Evolutionary conservation across 2,113 vertebrate species (phyloP).

Genomic region (Petrocephalus zakoni): DNA sequence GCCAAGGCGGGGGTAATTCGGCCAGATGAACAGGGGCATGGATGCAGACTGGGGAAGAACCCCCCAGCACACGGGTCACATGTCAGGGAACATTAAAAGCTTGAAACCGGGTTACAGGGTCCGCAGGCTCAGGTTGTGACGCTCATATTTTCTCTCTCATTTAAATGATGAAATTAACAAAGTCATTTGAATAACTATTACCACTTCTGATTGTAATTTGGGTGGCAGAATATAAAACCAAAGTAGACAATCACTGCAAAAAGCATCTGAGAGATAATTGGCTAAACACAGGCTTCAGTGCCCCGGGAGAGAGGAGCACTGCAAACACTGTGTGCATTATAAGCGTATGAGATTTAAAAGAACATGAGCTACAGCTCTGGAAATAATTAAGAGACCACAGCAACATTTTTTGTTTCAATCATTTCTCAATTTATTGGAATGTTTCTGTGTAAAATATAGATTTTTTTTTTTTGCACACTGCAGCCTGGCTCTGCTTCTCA

Average conservation of each 20-base stretch:
- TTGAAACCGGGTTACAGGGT: too few relatives aligned
- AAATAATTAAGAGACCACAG: too few relatives aligned
- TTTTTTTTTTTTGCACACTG: too few relatives aligned
- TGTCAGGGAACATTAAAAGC: not conserved
- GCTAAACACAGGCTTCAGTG: not conserved
- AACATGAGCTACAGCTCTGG: not conserved
- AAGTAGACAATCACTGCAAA: not conserved
- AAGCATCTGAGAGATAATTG: not conserved
- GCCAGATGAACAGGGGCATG: not conserved
- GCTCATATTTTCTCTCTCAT: not conserved
- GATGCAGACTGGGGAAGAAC: not conserved
- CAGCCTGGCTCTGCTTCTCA: too few relatives aligned
- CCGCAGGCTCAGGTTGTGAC: not conserved
- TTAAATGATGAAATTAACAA: not conserved
- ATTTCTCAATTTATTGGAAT: too few relatives aligned
- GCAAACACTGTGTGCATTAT: not conserved
- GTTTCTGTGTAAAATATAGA: too few relatives aligned
- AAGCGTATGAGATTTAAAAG: not conserved
- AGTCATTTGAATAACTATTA: not conserved
- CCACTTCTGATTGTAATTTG: not conserved
- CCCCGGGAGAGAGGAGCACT: not conserved
- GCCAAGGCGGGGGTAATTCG: not conserved
- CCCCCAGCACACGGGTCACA: not conserved
- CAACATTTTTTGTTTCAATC: too few relatives aligned
- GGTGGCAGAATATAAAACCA: not conserved